Evolutionary conservation across 2,113 vertebrate species (phyloP).

Genomic region (Saccopteryx leptura): DNA sequence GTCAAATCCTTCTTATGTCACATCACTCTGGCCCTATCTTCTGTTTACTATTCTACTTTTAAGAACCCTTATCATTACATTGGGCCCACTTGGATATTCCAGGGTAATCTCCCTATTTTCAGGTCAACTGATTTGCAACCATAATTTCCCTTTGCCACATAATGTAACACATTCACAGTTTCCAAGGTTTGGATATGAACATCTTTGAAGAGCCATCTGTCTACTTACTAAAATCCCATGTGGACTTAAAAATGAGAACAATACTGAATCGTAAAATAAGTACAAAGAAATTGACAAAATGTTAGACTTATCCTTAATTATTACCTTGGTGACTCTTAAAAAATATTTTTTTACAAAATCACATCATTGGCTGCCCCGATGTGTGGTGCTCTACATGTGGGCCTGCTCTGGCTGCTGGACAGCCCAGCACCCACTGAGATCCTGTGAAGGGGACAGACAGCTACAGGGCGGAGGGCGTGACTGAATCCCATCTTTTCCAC

Average conservation of each 20-base stretch:
- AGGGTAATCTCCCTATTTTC: background rate
- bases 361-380: background rate
- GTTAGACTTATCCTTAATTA: background rate
- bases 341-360: background rate
- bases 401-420: background rate
- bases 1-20: background rate
- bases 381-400: background rate
- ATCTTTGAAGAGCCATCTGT: background rate
- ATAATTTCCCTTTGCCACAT: background rate
- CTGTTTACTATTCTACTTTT: background rate
- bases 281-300: conserved; percentile 31
- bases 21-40: background rate
- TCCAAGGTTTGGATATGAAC: background rate
- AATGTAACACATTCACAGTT: background rate
- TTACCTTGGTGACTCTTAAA: background rate
- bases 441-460: background rate
- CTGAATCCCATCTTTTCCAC: background rate
- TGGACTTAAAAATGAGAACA: conserved; percentile 8
- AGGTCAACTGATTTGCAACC: background rate
- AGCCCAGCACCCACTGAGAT: background rate
- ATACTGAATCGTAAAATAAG: background rate
- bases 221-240: background rate
- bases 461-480: fast-evolving
- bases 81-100: background rate
- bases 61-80: background rate